Evolutionary conservation across 2,797 vertebrate genomes (phyloP), one percentile per base, ranked within the genome.

Genomic region (Champsocephalus esox): DNA sequence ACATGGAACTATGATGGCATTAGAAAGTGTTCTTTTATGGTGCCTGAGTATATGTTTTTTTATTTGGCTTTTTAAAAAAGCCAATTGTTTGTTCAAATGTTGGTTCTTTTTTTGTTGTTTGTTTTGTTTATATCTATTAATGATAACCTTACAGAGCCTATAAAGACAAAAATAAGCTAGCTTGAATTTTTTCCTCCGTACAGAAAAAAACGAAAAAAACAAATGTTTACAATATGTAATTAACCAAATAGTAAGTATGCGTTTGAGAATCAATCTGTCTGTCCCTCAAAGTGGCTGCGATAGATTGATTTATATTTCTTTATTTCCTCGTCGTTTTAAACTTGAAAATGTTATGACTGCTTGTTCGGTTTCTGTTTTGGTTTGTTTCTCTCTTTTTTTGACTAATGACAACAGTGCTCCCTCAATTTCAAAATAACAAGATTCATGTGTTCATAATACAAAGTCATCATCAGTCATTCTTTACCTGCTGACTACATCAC

Each of bases 161-260:
- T 93, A 91, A 91, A 92, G 86, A 92, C 89, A 92, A 87, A 93
- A 92, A 95, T 95, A 95, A 95, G 93, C 93, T 95, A 94, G 92
- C 88, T 91, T 93, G 91, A 93, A 89, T 87, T 82, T 89, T 87
- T 91, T 91, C 87, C 88, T 94, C 81, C 91, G 84, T 92, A 91
- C 89, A 92, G 88, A 93, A 93, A 93, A 88, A 89, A 86, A 87
- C 79, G 84, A 79, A 75, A 79, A 91, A 93, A 90, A 92, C 92
- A 94, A 92, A 94, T 94, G 94, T 95, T 95, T 95, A 95, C 93
- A 93, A 82, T 82, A 91, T 94, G 90, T 94, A 90, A 94, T 93
- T 94, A 94, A 95, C 94, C 94, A 94, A 95, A 95, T 93, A 92
- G 91, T 90, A 93, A 91, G 90, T 90, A 88, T 85, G 85, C 83